phyloP scores from a whole-genome alignment of 1,140 invertebrate species.

The Berghia stephanieae region DNA sequence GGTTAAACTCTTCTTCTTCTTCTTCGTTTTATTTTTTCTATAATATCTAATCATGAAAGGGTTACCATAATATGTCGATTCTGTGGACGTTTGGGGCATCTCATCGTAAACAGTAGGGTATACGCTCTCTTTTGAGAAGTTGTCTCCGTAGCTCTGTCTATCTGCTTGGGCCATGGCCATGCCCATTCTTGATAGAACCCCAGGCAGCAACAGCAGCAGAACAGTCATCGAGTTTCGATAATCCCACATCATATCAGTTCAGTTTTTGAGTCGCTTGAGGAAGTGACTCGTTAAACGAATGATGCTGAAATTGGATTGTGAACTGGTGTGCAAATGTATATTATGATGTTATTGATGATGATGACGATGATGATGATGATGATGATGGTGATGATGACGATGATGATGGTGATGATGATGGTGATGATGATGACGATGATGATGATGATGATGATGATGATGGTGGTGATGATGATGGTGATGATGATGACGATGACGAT shows the following conservation, averaged over 20 bases:
- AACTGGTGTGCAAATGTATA: background rate
- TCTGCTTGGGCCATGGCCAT: no score
- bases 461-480: background rate
- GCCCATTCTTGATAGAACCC: no score
- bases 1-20: no score
- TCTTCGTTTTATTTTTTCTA: no score
- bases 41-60: no score
- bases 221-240: background rate
- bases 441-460: background rate
- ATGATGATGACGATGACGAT: background rate
- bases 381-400: slow-evolving; percentile 1
- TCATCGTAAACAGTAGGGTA: no score
- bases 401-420: slow-evolving; percentile 2
- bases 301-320: background rate
- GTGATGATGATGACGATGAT: no score
- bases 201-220: background rate
- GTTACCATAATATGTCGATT: no score
- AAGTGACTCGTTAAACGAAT: background rate
- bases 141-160: no score
- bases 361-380: slow-evolving; percentile 2
- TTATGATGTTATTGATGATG: background rate
- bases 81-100: no score
- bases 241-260: background rate
- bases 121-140: no score
- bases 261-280: background rate